phyloP scores from a whole-genome alignment of 2,888 invertebrate genomes.

The Diarsia rubi region DNA sequence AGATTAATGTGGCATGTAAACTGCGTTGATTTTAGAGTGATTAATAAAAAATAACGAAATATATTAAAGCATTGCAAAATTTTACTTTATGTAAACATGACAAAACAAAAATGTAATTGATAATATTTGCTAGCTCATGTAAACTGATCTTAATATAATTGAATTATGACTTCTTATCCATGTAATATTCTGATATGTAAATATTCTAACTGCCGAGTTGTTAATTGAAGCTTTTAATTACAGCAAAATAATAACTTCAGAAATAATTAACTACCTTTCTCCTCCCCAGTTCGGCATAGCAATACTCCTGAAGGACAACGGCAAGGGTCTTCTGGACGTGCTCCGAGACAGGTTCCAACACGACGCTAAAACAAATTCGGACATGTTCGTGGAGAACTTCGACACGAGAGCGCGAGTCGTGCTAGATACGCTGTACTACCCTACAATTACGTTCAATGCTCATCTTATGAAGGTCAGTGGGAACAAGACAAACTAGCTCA shows the following conservation, averaged over 20 bases:
- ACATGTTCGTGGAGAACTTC: constrained; percentile 85
- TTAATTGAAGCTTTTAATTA: neutral
- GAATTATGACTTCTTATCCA: neutral
- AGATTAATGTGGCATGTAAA: too few species aligned
- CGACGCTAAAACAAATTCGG: constrained; percentile 62
- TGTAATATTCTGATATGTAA: neutral
- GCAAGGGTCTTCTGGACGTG: constrained; percentile 85
- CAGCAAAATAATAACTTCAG: neutral
- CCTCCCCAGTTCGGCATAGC: constrained; percentile 85
- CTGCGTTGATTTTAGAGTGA: too few species aligned
- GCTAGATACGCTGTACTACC: constrained; percentile 86
- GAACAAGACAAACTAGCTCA: too few species aligned
- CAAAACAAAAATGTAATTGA: neutral
- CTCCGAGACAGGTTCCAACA: constrained; percentile 76
- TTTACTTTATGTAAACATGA: neutral
- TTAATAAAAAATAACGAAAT: too few species aligned
- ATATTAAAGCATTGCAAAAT: neutral
- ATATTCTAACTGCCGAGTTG: neutral
- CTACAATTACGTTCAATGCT: constrained; percentile 85
- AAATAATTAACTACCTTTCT: neutral
- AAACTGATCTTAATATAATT: neutral
- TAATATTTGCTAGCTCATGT: neutral
- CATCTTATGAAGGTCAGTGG: constrained; percentile 85
- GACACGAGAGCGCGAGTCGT: constrained; percentile 84
- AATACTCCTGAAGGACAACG: constrained; percentile 83